phyloP scores from a whole-genome alignment of 2,113 vertebrate species.

The Epinephelus lanceolatus region DNA sequence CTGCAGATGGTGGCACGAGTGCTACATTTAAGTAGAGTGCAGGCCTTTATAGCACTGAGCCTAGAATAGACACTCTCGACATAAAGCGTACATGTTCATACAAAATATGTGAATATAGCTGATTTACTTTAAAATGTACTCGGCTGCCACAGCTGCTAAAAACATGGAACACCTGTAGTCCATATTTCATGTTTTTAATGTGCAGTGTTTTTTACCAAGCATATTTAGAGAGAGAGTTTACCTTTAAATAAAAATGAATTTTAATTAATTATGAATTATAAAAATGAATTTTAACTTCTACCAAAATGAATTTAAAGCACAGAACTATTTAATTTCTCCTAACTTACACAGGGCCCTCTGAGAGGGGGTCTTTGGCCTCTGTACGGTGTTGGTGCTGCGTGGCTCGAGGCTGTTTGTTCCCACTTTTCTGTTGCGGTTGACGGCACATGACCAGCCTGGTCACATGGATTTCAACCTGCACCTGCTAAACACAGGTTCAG shows the following conservation, averaged over 20 bases:
- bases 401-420: constrained; percentile 98
- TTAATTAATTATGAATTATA: neutral
- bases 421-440: constrained; percentile 99
- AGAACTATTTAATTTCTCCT: neutral
- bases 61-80: neutral
- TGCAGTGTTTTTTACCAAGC: constrained; percentile 1
- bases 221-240: neutral
- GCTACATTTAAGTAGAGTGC: constrained; percentile 51
- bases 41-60: constrained; percentile 27
- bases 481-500: constrained; percentile 29
- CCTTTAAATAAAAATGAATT: neutral
- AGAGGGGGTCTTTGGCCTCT: constrained; percentile 74
- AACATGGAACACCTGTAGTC: neutral
- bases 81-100: neutral
- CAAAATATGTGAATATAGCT: neutral
- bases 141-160: constrained; percentile 26
- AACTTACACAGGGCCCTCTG: neutral
- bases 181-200: constrained; percentile 19
- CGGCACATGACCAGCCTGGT: constrained; percentile 96
- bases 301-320: neutral
- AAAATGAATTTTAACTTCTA: neutral
- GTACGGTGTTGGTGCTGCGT: constrained; percentile 90
- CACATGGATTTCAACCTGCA: constrained; percentile 92
- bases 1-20: constrained; percentile 86
- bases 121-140: neutral